Evolutionary conservation across 2,888 invertebrate species (phyloP).

Genomic region (Alcis repandata): DNA sequence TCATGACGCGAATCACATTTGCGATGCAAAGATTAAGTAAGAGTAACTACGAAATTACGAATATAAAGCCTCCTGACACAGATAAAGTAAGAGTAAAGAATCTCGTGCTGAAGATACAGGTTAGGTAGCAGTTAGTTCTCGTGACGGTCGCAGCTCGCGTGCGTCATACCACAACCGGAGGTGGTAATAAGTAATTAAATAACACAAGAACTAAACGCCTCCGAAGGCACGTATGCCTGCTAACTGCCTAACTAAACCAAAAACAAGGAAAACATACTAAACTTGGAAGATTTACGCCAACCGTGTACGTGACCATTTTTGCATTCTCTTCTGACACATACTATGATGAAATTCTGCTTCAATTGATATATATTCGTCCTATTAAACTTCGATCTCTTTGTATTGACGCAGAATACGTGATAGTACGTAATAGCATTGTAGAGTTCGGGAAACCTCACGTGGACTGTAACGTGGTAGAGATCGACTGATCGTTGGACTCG

Average conservation of each 20-base stretch:
- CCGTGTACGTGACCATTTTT: constrained; percentile 42
- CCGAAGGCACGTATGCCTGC: constrained; percentile 39
- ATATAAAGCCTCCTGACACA: not conserved
- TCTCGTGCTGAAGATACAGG: constrained; percentile 16
- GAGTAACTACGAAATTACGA: too few species aligned
- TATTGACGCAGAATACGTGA: constrained; percentile 31
- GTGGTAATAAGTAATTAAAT: constrained; percentile 28
- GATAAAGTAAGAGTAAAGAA: not conserved
- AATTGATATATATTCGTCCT: constrained; percentile 30
- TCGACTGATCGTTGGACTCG: constrained; percentile 14
- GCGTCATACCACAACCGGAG: constrained; percentile 39
- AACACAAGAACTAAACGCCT: constrained; percentile 27
- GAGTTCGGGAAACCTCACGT: constrained; percentile 28
- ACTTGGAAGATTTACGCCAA: constrained; percentile 17
- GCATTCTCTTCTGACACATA: constrained; percentile 22
- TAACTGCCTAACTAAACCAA: constrained; percentile 25
- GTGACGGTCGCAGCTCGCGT: constrained; percentile 37
- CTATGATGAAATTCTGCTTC: constrained; percentile 26
- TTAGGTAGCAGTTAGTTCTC: constrained; percentile 22
- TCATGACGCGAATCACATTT: constrained; percentile 12
- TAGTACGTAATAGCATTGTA: not conserved
- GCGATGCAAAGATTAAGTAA: not conserved
- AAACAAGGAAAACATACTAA: constrained; percentile 36
- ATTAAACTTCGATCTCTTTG: constrained; percentile 39
- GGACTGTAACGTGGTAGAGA: constrained; percentile 33